phyloP scores from a whole-genome alignment of 2,797 vertebrate genomes.

The Austrolebias charrua region DNA sequence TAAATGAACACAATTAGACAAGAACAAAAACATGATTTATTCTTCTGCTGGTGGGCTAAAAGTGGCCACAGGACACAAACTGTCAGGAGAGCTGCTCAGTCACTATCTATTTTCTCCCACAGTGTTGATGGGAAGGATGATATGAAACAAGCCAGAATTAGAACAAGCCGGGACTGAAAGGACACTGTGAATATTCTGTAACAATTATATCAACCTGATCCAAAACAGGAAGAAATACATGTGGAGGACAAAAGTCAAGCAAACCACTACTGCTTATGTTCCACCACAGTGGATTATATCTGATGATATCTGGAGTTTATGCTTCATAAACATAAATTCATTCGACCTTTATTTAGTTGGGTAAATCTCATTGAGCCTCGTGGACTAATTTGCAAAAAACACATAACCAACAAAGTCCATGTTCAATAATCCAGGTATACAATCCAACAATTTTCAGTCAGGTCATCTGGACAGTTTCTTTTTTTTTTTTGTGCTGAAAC shows the following conservation, averaged over 20 bases:
- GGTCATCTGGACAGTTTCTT: too few species aligned
- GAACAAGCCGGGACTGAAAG: constrained; percentile 35
- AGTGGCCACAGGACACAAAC: constrained; percentile 27
- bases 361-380: too few species aligned
- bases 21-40: constrained; percentile 30
- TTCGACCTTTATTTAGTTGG: too few species aligned
- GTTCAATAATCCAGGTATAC: too few species aligned
- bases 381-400: too few species aligned
- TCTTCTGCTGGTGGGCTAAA: constrained; percentile 19
- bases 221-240: not conserved
- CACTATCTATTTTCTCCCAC: constrained; percentile 53
- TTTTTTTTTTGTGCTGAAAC: too few species aligned
- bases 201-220: constrained; percentile 2
- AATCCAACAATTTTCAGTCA: too few species aligned
- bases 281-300: not conserved
- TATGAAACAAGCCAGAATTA: constrained; percentile 41
- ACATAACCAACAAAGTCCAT: too few species aligned
- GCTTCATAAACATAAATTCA: not conserved
- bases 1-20: constrained; percentile 20
- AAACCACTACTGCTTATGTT: not conserved
- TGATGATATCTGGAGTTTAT: not conserved
- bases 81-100: constrained; percentile 40
- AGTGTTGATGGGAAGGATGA: constrained; percentile 38
- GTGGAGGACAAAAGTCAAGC: constrained; percentile 1
- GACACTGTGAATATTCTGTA: constrained; percentile 6